Percentiles rank a stretch among this genome's conserved stretches.
These are phyloP conservation scores for Acanthisitta chloris DNA, from an alignment of 2,113 vertebrate genomes.

Conservation along the genomic window DNA sequence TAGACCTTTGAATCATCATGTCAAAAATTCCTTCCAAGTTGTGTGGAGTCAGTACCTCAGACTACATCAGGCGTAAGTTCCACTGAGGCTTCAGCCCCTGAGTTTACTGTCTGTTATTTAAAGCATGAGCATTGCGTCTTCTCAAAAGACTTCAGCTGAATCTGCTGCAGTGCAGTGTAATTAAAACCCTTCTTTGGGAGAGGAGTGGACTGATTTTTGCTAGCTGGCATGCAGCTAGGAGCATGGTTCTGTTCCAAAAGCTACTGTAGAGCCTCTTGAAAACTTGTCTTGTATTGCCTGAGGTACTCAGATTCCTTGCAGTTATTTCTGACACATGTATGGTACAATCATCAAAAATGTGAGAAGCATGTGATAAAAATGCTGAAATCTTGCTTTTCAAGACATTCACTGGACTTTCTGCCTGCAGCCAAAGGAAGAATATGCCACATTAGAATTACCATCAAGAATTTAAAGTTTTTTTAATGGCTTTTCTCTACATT, in stretches of 20 bases:
- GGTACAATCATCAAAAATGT: background rate
- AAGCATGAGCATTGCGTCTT: background rate
- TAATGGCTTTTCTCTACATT: background rate
- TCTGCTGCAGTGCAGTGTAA: background rate
- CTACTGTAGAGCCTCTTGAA: background rate
- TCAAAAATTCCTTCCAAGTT: background rate
- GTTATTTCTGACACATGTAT: background rate
- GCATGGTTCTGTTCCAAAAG: background rate
- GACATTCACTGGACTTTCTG: background rate
- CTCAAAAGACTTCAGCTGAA: background rate
- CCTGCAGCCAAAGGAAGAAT: background rate
- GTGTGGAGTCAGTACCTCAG: background rate
- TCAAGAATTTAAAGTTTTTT: background rate
- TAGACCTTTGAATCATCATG: background rate
- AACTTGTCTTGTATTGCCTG: background rate
- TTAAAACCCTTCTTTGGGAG: background rate
- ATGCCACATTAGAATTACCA: background rate
- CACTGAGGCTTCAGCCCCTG: background rate
- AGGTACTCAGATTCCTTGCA: background rate
- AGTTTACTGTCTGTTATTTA: background rate
- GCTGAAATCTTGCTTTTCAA: background rate
- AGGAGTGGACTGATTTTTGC: background rate
- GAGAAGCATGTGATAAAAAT: conserved; percentile 2
- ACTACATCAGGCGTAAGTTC: background rate
- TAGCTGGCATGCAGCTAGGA: background rate